Evolutionary conservation across 1,140 invertebrate genomes (phyloP).

Genomic region (Lucilia sericata): DNA sequence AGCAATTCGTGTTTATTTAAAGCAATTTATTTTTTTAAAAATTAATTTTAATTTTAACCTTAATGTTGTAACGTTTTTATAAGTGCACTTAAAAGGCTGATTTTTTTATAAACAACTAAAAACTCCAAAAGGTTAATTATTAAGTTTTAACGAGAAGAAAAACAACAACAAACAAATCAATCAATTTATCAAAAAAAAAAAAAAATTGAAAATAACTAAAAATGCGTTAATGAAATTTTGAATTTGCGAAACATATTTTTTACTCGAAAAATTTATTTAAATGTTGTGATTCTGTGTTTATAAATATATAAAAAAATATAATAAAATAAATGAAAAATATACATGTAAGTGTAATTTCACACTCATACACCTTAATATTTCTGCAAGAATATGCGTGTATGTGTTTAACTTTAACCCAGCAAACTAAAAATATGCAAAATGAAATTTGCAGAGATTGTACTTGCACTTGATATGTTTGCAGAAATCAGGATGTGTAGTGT

Average conservation of each 20-base stretch:
- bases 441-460: background rate
- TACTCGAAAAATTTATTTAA: conserved; percentile 8
- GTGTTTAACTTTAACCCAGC: conserved; percentile 42
- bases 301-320: background rate
- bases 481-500: too few species aligned
- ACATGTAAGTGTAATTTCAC: background rate
- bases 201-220: background rate
- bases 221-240: conserved; percentile 16
- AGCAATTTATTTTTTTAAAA: conserved; percentile 52
- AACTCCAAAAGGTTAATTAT: background rate
- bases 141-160: conserved; percentile 32
- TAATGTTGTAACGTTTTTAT: conserved; percentile 41
- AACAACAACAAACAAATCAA: conserved; percentile 24
- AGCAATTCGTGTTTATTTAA: conserved; percentile 45
- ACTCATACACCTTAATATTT: background rate
- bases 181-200: conserved; percentile 39
- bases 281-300: background rate
- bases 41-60: conserved; percentile 58
- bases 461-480: too few species aligned
- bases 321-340: conserved; percentile 20
- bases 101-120: conserved; percentile 52
- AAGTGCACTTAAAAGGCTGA: conserved; percentile 66
- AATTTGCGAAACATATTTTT: background rate
- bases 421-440: conserved; percentile 10
- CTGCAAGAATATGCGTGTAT: background rate